A percentile compares a stretch with the other conserved stretches of the same genome.
Conservation (phyloP, 1,140 invertebrate genomes). For the Dufourea novaeangliae region DNA sequence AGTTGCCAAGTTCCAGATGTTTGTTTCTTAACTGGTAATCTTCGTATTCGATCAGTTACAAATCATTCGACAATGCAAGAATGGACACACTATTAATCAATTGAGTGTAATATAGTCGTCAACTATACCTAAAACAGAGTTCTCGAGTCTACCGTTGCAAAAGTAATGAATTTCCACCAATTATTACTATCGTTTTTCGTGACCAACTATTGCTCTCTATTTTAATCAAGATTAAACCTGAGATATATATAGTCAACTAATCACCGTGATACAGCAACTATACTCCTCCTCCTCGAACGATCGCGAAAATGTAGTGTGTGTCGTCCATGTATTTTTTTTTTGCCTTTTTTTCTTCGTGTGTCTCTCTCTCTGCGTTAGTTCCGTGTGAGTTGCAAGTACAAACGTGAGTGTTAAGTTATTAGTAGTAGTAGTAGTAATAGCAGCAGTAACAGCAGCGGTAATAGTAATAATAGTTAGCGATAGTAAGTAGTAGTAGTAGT, state of each 20-base stretch:
- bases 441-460: constrained; percentile 45
- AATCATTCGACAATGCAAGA: too few species aligned
- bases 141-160: too few species aligned
- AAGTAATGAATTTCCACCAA: too few species aligned
- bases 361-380: constrained; percentile 47
- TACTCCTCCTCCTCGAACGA: not conserved
- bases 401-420: constrained; percentile 54
- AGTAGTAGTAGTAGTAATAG: constrained; percentile 53
- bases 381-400: constrained; percentile 48
- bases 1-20: not conserved
- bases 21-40: not conserved
- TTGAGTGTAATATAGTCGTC: too few species aligned
- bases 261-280: not conserved
- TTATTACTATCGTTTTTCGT: too few species aligned
- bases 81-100: too few species aligned
- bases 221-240: not conserved
- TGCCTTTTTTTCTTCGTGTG: not conserved
- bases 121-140: too few species aligned
- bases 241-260: not conserved
- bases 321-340: not conserved
- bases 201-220: too few species aligned
- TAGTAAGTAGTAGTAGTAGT: constrained; percentile 54
- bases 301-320: not conserved
- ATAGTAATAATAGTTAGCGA: constrained; percentile 50
- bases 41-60: too few species aligned